phyloP scores from a whole-genome alignment of 2,888 invertebrate species.

The Chironomus riparius region DNA sequence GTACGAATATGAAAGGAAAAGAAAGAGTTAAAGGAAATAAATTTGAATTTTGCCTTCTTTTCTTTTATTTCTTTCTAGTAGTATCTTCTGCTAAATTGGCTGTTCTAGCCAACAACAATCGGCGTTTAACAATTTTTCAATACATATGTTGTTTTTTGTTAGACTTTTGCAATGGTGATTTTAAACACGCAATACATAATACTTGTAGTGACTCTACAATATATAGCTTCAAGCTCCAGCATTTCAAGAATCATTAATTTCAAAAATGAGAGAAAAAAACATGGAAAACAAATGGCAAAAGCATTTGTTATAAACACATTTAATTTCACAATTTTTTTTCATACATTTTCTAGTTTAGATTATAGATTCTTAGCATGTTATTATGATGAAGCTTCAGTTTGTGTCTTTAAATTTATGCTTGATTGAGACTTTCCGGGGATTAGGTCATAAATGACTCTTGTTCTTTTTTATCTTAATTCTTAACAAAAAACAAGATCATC shows the following conservation, averaged over 20 bases:
- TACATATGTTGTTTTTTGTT: background rate
- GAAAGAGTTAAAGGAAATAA: background rate
- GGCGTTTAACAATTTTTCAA: background rate
- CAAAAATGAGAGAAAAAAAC: background rate
- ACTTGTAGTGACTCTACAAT: background rate
- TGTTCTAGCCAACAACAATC: too few species aligned
- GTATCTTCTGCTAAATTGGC: too few species aligned
- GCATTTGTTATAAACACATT: background rate
- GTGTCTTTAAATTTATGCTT: too few species aligned
- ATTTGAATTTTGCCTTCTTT: background rate
- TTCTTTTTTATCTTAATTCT: background rate
- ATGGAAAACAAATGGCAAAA: conserved; percentile 3
- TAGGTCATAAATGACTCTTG: background rate
- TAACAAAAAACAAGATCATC: too few species aligned
- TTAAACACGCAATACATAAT: background rate
- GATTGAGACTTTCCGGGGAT: too few species aligned
- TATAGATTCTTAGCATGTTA: too few species aligned
- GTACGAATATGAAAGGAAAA: background rate
- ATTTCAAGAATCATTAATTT: conserved; percentile 12
- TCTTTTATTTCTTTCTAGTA: too few species aligned
- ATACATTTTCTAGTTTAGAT: background rate
- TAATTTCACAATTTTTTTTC: background rate
- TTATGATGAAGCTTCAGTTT: too few species aligned
- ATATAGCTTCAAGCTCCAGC: background rate
- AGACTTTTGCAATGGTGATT: background rate